phyloP scores from a whole-genome alignment of 2,113 vertebrate genomes.

The Himantopus leucocephalus region DNA sequence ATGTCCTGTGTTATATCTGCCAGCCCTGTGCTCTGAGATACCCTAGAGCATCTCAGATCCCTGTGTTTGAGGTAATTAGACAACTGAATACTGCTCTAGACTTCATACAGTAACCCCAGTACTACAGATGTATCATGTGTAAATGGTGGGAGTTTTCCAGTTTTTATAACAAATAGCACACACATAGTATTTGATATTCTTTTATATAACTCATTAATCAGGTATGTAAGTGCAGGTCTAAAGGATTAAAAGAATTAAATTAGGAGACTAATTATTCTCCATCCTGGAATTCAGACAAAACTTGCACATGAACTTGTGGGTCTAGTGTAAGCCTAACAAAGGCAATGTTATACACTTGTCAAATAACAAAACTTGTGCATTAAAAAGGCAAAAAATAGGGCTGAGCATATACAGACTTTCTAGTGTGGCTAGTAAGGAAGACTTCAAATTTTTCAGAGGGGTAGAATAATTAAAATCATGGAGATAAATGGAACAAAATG shows the following conservation, averaged over 20 bases:
- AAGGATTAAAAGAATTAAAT: neutral
- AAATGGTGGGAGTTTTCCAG: neutral
- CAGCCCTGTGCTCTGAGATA: neutral
- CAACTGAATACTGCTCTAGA: neutral
- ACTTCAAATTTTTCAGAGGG: neutral
- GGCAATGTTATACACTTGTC: neutral
- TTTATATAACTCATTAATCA: neutral
- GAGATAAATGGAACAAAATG: neutral
- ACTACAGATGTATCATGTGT: neutral
- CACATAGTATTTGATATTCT: neutral
- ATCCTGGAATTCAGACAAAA: neutral
- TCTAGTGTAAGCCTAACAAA: neutral
- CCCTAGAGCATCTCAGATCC: neutral
- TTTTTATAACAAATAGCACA: neutral
- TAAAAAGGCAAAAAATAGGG: neutral
- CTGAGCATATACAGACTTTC: neutral
- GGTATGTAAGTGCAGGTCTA: neutral
- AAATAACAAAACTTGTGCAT: neutral
- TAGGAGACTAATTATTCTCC: neutral
- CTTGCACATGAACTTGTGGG: fast-evolving
- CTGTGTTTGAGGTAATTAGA: neutral
- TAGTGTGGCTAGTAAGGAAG: neutral
- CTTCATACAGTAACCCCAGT: neutral
- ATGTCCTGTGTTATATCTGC: neutral
- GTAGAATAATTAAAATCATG: neutral